Conservation (phyloP, 64 coral and sea anemone species). For the Dendronephthya gigantea region DNA sequence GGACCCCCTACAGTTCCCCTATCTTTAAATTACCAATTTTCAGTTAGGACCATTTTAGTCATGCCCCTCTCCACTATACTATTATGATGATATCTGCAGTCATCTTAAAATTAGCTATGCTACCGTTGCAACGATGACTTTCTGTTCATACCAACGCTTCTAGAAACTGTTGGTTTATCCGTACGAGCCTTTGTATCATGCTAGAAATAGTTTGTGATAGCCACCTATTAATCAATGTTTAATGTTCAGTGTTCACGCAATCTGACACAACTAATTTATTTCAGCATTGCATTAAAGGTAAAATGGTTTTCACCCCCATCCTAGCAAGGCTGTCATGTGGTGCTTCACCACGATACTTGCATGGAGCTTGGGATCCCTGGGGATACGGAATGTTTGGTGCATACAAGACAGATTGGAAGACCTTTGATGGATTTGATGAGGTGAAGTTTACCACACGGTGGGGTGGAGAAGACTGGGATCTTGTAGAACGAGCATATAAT, state of each 20-base stretch:
- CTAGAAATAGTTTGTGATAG: no score
- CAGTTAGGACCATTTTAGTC: no score
- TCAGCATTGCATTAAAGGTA: slow-evolving; percentile 75
- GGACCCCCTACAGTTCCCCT: no score
- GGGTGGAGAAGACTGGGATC: slow-evolving; percentile 92
- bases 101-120: no score
- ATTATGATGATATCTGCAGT: no score
- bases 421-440: slow-evolving; percentile 63
- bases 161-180: no score
- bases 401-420: slow-evolving; percentile 77
- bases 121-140: no score
- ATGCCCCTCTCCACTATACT: no score
- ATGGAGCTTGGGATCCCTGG: slow-evolving; percentile 58
- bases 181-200: no score
- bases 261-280: neutral
- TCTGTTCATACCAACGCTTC: no score
- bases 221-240: no score
- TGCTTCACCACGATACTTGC: neutral
- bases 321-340: slow-evolving; percentile 57
- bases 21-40: no score
- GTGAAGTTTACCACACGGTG: slow-evolving; percentile 49
- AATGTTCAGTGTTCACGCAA: neutral
- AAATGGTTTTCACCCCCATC: slow-evolving; percentile 63
- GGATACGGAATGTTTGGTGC: slow-evolving; percentile 70
- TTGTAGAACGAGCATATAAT: slow-evolving; percentile 63